Evolutionary conservation across 1,140 invertebrate species (phyloP).

Genomic region (Aphaenogaster ashmeadi): DNA sequence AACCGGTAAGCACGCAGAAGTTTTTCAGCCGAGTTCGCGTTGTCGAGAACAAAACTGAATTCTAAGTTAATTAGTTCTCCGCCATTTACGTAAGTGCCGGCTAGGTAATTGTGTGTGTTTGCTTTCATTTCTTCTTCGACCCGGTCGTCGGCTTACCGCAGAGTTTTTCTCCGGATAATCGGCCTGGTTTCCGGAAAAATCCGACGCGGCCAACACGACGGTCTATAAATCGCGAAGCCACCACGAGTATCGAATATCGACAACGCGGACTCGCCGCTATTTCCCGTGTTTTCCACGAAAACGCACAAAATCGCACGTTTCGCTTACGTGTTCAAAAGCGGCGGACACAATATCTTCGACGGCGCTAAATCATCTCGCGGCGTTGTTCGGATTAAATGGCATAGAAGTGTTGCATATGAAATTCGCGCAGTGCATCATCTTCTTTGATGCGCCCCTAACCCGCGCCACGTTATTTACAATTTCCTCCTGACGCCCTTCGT

Average conservation of each 20-base stretch:
- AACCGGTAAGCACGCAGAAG: conserved; percentile 59
- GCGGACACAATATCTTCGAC: conserved; percentile 49
- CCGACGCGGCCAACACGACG: not conserved
- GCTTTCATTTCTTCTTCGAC: conserved; percentile 54
- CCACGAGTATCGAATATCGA: conserved; percentile 70
- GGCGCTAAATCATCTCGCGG: conserved; percentile 64
- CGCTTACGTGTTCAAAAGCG: conserved; percentile 49
- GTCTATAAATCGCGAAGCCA: conserved; percentile 50
- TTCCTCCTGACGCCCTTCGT: conserved; percentile 39
- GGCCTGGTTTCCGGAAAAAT: conserved; percentile 53
- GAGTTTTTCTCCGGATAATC: conserved; percentile 59
- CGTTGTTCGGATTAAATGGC: conserved; percentile 71
- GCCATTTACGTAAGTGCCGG: conserved; percentile 67
- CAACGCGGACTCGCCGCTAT: conserved; percentile 69
- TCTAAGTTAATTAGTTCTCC: conserved; percentile 69
- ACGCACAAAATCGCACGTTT: conserved; percentile 64
- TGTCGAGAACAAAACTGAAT: conserved; percentile 68
- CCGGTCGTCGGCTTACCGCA: conserved; percentile 46
- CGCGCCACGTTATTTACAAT: conserved; percentile 62
- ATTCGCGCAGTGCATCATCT: conserved; percentile 73
- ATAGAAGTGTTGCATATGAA: conserved; percentile 70
- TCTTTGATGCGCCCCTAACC: conserved; percentile 64
- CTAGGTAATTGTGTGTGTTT: conserved; percentile 70
- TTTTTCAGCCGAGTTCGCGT: conserved; percentile 59
- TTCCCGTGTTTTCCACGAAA: conserved; percentile 61